Conservation (phyloP, 2,888 invertebrate species). For the Alviniconcha strummeri region DNA sequence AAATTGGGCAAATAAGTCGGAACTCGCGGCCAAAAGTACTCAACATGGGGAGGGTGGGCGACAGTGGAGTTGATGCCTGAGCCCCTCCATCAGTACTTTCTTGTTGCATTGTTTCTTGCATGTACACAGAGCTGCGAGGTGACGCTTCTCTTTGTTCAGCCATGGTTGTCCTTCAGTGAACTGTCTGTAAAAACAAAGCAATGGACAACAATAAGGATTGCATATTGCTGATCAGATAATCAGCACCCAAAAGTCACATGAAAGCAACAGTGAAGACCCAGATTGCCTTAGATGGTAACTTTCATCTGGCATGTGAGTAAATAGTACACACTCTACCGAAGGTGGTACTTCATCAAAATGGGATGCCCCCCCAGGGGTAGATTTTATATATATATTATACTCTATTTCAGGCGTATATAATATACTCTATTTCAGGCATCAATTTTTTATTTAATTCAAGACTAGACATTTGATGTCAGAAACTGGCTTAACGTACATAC, state of each 20-base stretch:
- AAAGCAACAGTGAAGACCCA: background rate
- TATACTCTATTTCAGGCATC: no score
- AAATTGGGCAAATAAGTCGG: slow-evolving; percentile 19
- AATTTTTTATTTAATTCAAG: no score
- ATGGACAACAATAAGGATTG: background rate
- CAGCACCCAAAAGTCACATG: background rate
- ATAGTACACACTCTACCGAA: no score
- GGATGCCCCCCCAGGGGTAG: no score
- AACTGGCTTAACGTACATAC: no score
- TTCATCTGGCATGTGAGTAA: no score
- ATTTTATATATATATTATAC: no score
- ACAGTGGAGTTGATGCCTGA: background rate
- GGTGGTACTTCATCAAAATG: no score
- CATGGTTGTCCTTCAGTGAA: background rate
- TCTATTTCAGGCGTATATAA: no score
- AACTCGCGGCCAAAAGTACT: slow-evolving; percentile 5
- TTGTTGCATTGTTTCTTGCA: background rate
- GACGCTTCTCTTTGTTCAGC: background rate
- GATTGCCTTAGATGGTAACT: no score
- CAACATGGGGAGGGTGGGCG: background rate
- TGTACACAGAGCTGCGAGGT: background rate
- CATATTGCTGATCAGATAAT: no score
- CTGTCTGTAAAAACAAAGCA: background rate
- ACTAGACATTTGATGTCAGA: no score
- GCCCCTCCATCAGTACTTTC: background rate